Evolutionary conservation across 2,888 invertebrate genomes (phyloP).

Genomic region (Cataglyphis altisquamis): DNA sequence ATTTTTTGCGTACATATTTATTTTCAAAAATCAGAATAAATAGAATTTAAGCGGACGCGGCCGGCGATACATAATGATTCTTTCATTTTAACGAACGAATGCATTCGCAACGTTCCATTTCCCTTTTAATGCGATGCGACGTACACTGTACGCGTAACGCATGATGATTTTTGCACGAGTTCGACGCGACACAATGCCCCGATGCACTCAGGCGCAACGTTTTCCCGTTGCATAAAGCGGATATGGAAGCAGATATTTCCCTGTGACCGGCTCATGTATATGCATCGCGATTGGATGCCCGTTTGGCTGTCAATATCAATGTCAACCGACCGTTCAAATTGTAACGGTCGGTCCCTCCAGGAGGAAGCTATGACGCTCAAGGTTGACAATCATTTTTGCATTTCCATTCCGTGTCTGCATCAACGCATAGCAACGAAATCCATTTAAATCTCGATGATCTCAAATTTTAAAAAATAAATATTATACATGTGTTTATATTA

Average conservation of each 20-base stretch:
- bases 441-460: not conserved
- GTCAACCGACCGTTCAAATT: constrained; percentile 41
- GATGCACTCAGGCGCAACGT: constrained; percentile 22
- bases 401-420: not conserved
- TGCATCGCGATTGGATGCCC: constrained; percentile 40
- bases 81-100: not conserved
- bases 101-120: constrained; percentile 1
- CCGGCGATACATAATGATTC: not conserved
- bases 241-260: constrained; percentile 11
- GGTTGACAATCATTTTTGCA: constrained; percentile 8
- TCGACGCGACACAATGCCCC: constrained; percentile 1
- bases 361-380: constrained; percentile 25
- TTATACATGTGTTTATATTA: not conserved
- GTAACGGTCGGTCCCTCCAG: constrained; percentile 7
- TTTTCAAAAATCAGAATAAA: not conserved
- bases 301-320: constrained; percentile 51
- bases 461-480: not conserved
- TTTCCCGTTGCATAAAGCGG: constrained; percentile 33
- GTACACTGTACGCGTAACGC: not conserved
- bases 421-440: not conserved
- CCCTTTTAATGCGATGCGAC: constrained; percentile 1
- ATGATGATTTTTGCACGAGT: constrained; percentile 40
- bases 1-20: not conserved
- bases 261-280: constrained; percentile 40
- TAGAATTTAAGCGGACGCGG: not conserved